Evolutionary conservation across 2,888 invertebrate species (phyloP).

Genomic region (Sinohyriopsis cumingii): DNA sequence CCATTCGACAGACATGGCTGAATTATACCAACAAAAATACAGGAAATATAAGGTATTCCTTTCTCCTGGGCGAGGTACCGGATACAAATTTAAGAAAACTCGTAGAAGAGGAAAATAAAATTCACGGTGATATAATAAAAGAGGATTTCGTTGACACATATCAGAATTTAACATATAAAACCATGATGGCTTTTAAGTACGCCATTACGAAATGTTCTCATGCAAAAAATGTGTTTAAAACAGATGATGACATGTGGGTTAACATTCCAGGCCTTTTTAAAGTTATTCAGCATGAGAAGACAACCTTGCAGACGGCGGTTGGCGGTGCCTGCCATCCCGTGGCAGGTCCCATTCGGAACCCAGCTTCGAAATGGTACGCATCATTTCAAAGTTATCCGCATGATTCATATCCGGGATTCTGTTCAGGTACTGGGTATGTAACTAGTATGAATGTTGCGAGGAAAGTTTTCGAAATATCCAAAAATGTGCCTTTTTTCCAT

Average conservation of each 20-base stretch:
- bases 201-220: constrained; percentile 28
- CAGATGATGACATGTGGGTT: constrained; percentile 60
- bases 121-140: constrained; percentile 32
- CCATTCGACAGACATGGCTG: constrained; percentile 37
- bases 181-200: constrained; percentile 45
- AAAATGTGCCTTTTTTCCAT: constrained; percentile 55
- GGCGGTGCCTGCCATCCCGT: constrained; percentile 37
- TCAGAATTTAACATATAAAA: constrained; percentile 40
- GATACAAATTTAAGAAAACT: neutral
- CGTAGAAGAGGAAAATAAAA: constrained; percentile 23
- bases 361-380: constrained; percentile 56
- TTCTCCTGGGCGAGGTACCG: constrained; percentile 25
- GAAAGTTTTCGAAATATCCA: constrained; percentile 44
- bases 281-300: constrained; percentile 10
- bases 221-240: constrained; percentile 38
- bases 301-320: constrained; percentile 26
- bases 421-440: constrained; percentile 58
- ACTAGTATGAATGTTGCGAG: constrained; percentile 44
- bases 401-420: constrained; percentile 53
- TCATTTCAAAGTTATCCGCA: constrained; percentile 46
- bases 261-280: constrained; percentile 32
- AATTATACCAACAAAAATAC: constrained; percentile 28
- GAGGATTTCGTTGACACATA: constrained; percentile 43
- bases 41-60: constrained; percentile 29
- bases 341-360: constrained; percentile 42